Base-by-base conservation (phyloP, 2,113 vertebrate species). In the Rhadina sibilatrix region DNA sequence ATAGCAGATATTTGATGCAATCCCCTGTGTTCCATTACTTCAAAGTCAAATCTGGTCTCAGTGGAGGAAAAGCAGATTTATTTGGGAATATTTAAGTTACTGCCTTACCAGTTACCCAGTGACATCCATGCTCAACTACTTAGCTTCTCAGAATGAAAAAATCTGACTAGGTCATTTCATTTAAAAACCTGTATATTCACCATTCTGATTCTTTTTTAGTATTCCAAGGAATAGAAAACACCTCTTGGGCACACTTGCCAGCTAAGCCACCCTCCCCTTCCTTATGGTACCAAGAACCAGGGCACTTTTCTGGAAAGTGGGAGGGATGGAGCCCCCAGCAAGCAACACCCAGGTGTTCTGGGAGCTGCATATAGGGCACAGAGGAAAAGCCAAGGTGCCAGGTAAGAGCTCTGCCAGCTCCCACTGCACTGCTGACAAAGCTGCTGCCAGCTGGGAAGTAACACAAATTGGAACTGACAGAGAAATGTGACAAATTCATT, bases 401-500 rank as follows among this genome's bases (percentile, higher is more conserved):
- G 69, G 87, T n/a, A n/a, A n/a, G 72, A 83, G 47, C 54, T 87
- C 72, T 80, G 79, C 71, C 83, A 89, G 68, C 63, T 80, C 72
- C 25, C 47, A 24, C 46, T 2, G 1, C 6, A 27, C 68, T 28
- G 23, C 76, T 83, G 76, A 74, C 64, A 86, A 63, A 92, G 63
- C 42, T 56, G 42, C 70, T 81, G 83, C 65, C 14, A 5, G 18
- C 85, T 80, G 76, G 52, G 25, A 83, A 77, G 38, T 5, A 63
- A 84, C 81, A n/a, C 87, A 81, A 80, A 94, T 74, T 76, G 84
- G 61, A 95, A 69, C 74, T 57, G 87, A 93, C 94, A 87, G 61
- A 84, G 91, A 94, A 89, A 91, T 70, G 70, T 91, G 87, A 85
- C n/a, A 91, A 91, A 96, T 96, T 53, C 90, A 96, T 95, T 96